Evolutionary conservation across 2,888 invertebrate genomes (phyloP), one percentile per base, ranked within the genome.

Genomic region (Heteropelma amictum): DNA sequence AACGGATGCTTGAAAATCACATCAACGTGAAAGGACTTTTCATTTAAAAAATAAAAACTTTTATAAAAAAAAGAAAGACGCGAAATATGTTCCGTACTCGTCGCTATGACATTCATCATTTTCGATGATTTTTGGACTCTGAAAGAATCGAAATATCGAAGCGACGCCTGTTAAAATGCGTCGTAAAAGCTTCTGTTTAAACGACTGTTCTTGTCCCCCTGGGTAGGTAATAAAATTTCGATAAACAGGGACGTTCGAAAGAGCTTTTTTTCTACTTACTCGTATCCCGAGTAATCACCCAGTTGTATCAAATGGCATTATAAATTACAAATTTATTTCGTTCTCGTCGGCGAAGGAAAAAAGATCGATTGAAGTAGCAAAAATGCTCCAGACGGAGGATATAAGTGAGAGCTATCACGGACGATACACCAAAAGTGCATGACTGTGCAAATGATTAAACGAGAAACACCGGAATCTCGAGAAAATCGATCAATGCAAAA

Each of bases 401-500:
- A 7, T 14, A 35, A 54, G n/a, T 23, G 53, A 21, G 35, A 40
- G 42, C 23, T 14, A 17, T 14, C 26, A 14, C 33, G 49, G 23
- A 68, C 4, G 65, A 26, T 61, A 60, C 28, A 26, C 7, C 4
- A 12, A 63, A 54, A 40, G 40, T 45, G 65, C 47, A 33, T 64
- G 45, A 54, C 23, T 23, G 40, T 74, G 60, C 64, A 65, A 51
- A 7, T 61, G 53, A 69, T 51, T 14, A 68, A 64, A 67, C 60
- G n/a, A 75, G 65, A 70, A 70, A 53, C 70, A 60, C 60, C 65
- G 51, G 60, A 60, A 65, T 58, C 19, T 67, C 65, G 53, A 75
- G 61, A 33, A 38, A 69, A n/a, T n/a, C n/a, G 54, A 54, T 70
- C 65, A 30, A 33, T 45, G 56, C 53, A 40, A 70, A 35, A 75